Evolutionary conservation across 1,140 invertebrate genomes (phyloP).

Genomic region (Euura lappo): DNA sequence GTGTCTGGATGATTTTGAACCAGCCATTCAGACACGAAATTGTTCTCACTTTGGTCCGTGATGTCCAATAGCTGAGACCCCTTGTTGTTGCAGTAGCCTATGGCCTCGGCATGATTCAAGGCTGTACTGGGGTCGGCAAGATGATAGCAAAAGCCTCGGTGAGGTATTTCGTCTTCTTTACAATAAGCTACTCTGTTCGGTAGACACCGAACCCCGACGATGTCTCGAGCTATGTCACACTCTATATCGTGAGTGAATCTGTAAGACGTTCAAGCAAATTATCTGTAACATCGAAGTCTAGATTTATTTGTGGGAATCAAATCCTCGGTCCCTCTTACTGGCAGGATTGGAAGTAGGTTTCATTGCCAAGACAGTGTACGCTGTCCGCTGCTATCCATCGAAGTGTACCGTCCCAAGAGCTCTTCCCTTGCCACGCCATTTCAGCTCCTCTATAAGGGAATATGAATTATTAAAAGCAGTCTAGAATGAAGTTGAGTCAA

Average conservation of each 20-base stretch:
- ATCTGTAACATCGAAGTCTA: no score
- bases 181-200: slow-evolving; percentile 59
- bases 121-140: slow-evolving; percentile 46
- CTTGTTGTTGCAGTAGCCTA: slow-evolving; percentile 51
- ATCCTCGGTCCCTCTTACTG: slow-evolving; percentile 35
- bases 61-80: slow-evolving; percentile 62
- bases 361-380: slow-evolving; percentile 61
- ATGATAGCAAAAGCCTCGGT: slow-evolving; percentile 59
- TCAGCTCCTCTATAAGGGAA: slow-evolving; percentile 58
- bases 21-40: slow-evolving; percentile 67
- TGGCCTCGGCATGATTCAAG: slow-evolving; percentile 59
- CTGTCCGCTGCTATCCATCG: slow-evolving; percentile 52
- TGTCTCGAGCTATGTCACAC: slow-evolving; percentile 52
- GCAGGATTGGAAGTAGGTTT: slow-evolving; percentile 59
- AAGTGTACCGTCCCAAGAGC: slow-evolving; percentile 36
- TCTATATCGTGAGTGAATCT: slow-evolving; percentile 47
- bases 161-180: slow-evolving; percentile 55
- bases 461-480: slow-evolving; percentile 10
- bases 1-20: slow-evolving; percentile 51
- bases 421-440: slow-evolving; percentile 61
- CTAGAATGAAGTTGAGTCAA: neutral
- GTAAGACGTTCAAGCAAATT: neutral
- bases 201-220: slow-evolving; percentile 57
- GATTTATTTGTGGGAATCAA: no score
- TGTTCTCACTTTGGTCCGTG: slow-evolving; percentile 64